phyloP scores from a whole-genome alignment of 2,113 vertebrate species.

The Actenoides hombroni region DNA sequence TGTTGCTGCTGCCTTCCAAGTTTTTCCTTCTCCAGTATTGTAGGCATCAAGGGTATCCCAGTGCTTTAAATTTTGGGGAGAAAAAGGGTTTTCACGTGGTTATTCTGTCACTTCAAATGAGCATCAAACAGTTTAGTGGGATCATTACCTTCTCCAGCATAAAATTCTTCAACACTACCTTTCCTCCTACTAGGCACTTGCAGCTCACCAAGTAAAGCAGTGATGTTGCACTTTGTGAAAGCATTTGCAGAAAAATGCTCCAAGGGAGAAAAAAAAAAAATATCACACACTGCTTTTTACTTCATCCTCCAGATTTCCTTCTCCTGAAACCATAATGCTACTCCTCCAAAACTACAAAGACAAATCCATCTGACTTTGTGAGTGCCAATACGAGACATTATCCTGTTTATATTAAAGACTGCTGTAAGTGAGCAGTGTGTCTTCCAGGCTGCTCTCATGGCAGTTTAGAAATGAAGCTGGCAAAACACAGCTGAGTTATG shows the following conservation, averaged over 20 bases:
- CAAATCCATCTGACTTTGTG: conserved; percentile 15
- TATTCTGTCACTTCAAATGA: neutral
- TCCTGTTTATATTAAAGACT: neutral
- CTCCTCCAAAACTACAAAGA: neutral
- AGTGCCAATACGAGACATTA: conserved; percentile 1
- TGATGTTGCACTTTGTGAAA: neutral
- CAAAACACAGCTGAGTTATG: conserved; percentile 31
- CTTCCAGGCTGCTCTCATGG: conserved; percentile 46
- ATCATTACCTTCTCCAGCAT: neutral
- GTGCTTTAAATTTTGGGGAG: neutral
- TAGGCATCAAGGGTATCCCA: neutral
- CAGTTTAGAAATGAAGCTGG: conserved; percentile 22
- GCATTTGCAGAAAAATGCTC: neutral
- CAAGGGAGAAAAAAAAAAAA: neutral
- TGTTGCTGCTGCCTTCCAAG: neutral
- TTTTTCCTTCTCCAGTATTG: neutral
- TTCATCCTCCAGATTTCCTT: neutral
- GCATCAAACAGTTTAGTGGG: neutral
- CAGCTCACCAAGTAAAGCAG: neutral
- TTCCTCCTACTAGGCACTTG: neutral
- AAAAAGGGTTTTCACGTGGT: neutral
- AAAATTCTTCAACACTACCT: neutral
- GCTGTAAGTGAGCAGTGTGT: conserved; percentile 43
- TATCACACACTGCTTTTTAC: neutral
- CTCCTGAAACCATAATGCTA: neutral